phyloP scores from a whole-genome alignment of 2,797 vertebrate species.

The Pangasius sanitwongsei region DNA sequence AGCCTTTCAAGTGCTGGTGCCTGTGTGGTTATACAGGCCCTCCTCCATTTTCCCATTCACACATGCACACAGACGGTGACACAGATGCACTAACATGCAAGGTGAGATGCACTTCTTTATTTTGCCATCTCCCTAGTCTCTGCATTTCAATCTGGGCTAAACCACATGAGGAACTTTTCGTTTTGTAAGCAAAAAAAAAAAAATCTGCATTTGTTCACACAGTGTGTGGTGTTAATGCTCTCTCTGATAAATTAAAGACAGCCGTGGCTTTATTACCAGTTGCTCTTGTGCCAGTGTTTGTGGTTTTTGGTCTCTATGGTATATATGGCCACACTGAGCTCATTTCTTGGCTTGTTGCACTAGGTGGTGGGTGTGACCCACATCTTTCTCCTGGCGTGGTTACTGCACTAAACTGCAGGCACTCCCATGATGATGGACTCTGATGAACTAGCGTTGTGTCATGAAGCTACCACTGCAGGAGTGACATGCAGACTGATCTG shows the following conservation, averaged over 20 bases:
- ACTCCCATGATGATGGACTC: constrained; percentile 38
- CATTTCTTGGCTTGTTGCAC: constrained; percentile 39
- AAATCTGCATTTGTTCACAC: constrained; percentile 19
- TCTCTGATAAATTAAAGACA: constrained; percentile 29
- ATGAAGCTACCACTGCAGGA: constrained; percentile 45
- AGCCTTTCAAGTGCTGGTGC: constrained; percentile 56
- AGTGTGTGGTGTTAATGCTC: constrained; percentile 36
- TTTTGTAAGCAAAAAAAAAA: constrained; percentile 27
- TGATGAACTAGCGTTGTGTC: constrained; percentile 43
- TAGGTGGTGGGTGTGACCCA: constrained; percentile 46
- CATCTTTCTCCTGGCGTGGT: constrained; percentile 33
- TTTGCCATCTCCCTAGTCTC: constrained; percentile 38
- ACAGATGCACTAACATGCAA: constrained; percentile 52
- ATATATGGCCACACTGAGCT: constrained; percentile 45
- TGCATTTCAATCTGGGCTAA: constrained; percentile 40
- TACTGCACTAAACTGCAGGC: constrained; percentile 55
- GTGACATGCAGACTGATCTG: constrained; percentile 38
- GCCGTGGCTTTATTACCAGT: constrained; percentile 22
- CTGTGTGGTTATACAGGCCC: constrained; percentile 56
- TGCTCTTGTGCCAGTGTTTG: constrained; percentile 37
- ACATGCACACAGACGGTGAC: constrained; percentile 45
- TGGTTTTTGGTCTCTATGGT: constrained; percentile 45
- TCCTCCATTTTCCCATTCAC: constrained; percentile 53
- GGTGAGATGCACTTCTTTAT: constrained; percentile 62
- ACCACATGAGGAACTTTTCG: constrained; percentile 28